Conservation (phyloP, 2,888 invertebrate species). For the Allacma fusca region DNA sequence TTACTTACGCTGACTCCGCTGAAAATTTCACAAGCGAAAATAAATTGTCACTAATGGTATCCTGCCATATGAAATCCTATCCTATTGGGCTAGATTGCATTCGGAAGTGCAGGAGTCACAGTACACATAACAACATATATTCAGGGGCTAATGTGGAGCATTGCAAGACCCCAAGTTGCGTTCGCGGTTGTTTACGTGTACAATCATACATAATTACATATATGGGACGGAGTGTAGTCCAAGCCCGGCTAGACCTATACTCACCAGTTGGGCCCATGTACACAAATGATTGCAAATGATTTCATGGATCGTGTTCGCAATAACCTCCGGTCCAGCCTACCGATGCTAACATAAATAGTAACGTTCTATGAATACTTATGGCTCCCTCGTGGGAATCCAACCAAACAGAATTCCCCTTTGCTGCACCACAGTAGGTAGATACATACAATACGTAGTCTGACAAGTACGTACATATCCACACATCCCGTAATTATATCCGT, state of each 20-base stretch:
- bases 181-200: too few relatives aligned
- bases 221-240: neutral
- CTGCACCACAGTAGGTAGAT: neutral
- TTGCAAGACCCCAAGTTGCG: too few relatives aligned
- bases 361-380: neutral
- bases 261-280: neutral
- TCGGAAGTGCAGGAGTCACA: neutral
- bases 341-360: neutral
- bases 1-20: neutral
- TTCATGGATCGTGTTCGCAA: constrained; percentile 9
- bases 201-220: neutral
- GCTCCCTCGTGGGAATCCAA: constrained; percentile 1
- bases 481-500: too few relatives aligned
- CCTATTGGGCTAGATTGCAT: neutral
- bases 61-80: neutral
- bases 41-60: constrained; percentile 1
- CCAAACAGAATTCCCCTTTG: constrained; percentile 1
- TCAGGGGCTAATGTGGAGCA: too few relatives aligned
- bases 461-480: too few relatives aligned
- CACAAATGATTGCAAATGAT: constrained; percentile 12
- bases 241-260: neutral
- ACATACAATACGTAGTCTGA: too few relatives aligned
- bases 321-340: neutral
- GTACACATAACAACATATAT: neutral
- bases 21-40: constrained; percentile 7